Base-by-base conservation (phyloP, 2,888 invertebrate genomes). In the Halictus quadricinctus region DNA sequence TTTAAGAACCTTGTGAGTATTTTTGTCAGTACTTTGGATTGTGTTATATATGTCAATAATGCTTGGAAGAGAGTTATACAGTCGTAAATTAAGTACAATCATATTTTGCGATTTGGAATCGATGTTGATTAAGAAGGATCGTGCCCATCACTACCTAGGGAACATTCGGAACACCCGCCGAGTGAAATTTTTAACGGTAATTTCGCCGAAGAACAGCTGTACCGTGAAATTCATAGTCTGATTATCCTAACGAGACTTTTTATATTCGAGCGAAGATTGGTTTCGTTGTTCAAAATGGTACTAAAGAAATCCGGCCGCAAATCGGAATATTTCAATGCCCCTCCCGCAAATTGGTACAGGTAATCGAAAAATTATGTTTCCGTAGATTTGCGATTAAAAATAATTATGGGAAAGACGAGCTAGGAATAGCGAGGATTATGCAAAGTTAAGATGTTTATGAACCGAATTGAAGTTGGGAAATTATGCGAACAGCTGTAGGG, bases 201-300 rank as follows among this genome's bases (percentile, higher is more conserved):
- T 72, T 1, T 8, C 21, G 21, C n/a, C 12, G 41, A 41, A 21
- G 41, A 69, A 41, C 46, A 72, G 25, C 48, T 66, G 70, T 25
- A 25, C n/a, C 70, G 72, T 48, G 72, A 72, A 72, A 48, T 25
- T 46, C 15, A 8, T 21, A 48, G 25, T 18, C 13, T 25, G 48
- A 25, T 72, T 48, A 72, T 72, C 72, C 25, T 18, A 25, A 72
- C n/a, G 48, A 72, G 25, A 46, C 48, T 72, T 72, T 66, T 66
- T 66, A 29, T 18, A 25, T 29, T 8, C 69, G 36, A 10, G 4
- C 10, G 36, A n/a, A 10, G 21, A 41, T 41, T 21, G 41, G 21
- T 41, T 21, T 69, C 12, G 41, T 69, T 69, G 21, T 21, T 69
- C 4, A 18, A 58, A 75, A 60, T 58, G 13, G 0, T 0, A 25